Percentiles rank a stretch among this genome's conserved stretches.
Conservation (phyloP, 2,888 invertebrate species). For the Dicyrtoma fusca region DNA sequence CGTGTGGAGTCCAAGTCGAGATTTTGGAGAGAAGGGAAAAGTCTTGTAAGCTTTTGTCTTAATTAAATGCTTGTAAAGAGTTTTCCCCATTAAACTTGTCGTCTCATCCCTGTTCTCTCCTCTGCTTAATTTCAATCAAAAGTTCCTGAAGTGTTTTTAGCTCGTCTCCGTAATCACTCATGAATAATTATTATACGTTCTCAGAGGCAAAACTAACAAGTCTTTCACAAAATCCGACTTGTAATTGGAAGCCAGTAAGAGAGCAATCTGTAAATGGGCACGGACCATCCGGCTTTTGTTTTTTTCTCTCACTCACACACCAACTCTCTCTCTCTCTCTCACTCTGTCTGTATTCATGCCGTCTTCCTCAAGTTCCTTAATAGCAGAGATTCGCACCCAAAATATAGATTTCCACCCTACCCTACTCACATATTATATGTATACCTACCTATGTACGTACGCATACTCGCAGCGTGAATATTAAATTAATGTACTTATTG, state of each 20-base stretch:
- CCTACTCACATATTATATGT: background rate
- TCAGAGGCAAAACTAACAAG: no score
- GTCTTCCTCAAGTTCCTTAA: conserved; percentile 18
- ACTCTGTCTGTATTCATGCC: background rate
- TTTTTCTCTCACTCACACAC: background rate
- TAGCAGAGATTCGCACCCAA: conserved; percentile 7
- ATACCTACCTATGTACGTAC: background rate
- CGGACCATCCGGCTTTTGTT: background rate
- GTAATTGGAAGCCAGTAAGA: conserved; percentile 21
- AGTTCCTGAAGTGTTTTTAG: conserved; percentile 39
- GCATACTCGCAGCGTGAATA: background rate
- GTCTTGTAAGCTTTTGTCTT: conserved; percentile 35
- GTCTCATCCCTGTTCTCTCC: conserved; percentile 15
- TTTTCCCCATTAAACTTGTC: conserved; percentile 38
- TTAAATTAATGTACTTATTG: no score
- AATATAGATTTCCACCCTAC: conserved; percentile 7
- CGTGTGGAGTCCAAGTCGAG: background rate
- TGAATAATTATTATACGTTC: conserved; percentile 40
- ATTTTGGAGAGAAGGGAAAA: conserved; percentile 2
- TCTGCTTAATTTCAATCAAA: conserved; percentile 41
- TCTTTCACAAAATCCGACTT: background rate
- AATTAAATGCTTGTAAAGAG: conserved; percentile 42
- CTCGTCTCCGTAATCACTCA: conserved; percentile 39
- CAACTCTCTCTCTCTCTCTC: background rate
- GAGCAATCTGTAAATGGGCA: conserved; percentile 29